Base-by-base conservation (phyloP, 2,888 invertebrate genomes). In the Ariolimax columbianus region DNA sequence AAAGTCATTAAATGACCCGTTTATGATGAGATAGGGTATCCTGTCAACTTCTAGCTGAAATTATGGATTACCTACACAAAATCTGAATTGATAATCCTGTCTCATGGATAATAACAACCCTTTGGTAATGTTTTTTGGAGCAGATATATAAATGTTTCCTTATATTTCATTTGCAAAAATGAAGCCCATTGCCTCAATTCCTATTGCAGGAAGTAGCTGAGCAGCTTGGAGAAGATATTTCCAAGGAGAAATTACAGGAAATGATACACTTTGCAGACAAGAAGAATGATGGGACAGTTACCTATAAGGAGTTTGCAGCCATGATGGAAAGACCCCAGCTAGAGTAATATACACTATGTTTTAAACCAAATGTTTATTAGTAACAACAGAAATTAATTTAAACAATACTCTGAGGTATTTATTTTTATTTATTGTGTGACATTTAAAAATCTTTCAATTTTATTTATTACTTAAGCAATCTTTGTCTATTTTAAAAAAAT, bases 221-320 rank as follows among this genome's bases (percentile, higher is more conserved):
- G 23, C 77, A 85, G 26, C 78, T 85, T 17, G 82, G 77, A 47
- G 82, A 82, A 70, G 77, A 85, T 47, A 82, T 85, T 47, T 82
- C 85, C 7, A 75, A 30, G 47, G 85, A 85, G n/a, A 77, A 85
- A 66, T 30, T 85, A 40, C 70, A 77, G 30, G 85, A 85, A 68
- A 85, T 85, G 85, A 85, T 85, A 38, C 33, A 73, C 14, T 85
- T 85, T 51, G 85, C 85, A 38, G 82, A 82, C 77, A 81, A 75
- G 30, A 81, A 80, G 19, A 40, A 38, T 36, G 77, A 85, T 70
- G 85, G 82, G 6, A 66, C 63, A 33, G 81, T 85, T 30, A 75
- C 63, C 33, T 81, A 51, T 26, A 63, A 82, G 40, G 85, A 85
- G 33, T 85, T 85, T 72, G 68, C 51, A 36, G 77, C 75, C 9